Base-by-base conservation (phyloP, 2,888 invertebrate genomes). In the Eristalis pertinax region DNA sequence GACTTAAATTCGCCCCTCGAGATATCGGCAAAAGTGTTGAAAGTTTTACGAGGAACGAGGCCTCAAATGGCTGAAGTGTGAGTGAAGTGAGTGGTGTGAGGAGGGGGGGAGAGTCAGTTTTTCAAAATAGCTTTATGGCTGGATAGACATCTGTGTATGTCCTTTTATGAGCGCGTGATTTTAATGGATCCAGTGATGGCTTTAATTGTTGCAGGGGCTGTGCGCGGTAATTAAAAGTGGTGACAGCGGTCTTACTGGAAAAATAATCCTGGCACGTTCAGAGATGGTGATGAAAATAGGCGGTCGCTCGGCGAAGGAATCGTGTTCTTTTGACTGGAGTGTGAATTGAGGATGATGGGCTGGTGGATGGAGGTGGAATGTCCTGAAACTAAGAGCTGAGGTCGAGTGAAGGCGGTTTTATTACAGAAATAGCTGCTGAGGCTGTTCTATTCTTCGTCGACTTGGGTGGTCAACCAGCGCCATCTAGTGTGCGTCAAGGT, bases 151-250 rank as follows among this genome's bases (percentile, higher is more conserved):
- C 72, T 56, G 35, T 77, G 83, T 75, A 67, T 79, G 75, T 79
- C 78, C 78, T 86, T 86, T 82, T 82, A 86, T 78, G 82, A 74
- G 74, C 56, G 76, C 69, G 81, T 77, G 86, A 78, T 70, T 86
- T 82, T 86, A 82, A 82, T 86, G 82, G 83, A 69, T 82, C 64
- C 68, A 75, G 74, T 75, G 82, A 82, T 82, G 74, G 58, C 50
- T 86, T 86, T 82, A 82, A 86, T 86, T 86, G 78, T 74, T 78
- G 65, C 62, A 35, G 75, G 81, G 65, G 69, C 50, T 80, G 79
- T 35, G 72, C 64, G 72, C 70, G 38, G 82, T 68, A 82, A 83
- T 86, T 86, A 86, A 78, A 86, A 75, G 82, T 75, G 86, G 82
- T 67, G 86, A 82, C 86, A 83, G 75, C 74, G 78, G 62, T 78